Evolutionary conservation across 2,888 invertebrate genomes (phyloP).

Genomic region (Ferrisia virgata): DNA sequence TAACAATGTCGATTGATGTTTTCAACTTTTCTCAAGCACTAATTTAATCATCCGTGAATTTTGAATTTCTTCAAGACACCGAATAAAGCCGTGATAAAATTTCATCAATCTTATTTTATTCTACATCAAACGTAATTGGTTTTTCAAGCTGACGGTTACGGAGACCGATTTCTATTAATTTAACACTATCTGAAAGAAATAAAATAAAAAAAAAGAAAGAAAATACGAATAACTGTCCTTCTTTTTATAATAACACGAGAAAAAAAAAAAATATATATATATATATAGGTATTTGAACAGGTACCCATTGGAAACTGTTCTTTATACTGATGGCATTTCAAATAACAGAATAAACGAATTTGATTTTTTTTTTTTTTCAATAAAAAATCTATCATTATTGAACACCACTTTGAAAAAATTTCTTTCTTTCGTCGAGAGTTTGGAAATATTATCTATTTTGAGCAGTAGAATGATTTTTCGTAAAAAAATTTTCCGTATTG

Average conservation of each 20-base stretch:
- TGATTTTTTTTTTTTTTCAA: not conserved
- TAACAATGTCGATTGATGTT: slow-evolving; percentile 12
- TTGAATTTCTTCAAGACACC: not conserved
- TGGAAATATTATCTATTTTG: not conserved
- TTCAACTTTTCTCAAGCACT: not conserved
- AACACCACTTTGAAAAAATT: not conserved
- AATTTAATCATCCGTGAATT: slow-evolving; percentile 16
- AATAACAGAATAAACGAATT: not conserved
- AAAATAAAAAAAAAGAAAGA: not conserved
- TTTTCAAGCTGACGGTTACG: slow-evolving; percentile 21
- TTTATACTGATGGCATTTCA: not conserved
- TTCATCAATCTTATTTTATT: slow-evolving; percentile 36
- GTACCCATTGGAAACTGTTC: not conserved
- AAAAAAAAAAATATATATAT: not conserved
- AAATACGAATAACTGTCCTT: not conserved
- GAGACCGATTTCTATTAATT: slow-evolving; percentile 22
- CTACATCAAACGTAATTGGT: slow-evolving; percentile 32
- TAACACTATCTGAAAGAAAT: not conserved
- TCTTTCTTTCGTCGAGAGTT: not conserved
- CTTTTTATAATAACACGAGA: not conserved
- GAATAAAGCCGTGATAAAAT: slow-evolving; percentile 13
- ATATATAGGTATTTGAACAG: too few species aligned
- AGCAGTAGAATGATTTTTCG: not conserved
- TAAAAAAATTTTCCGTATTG: too few species aligned
- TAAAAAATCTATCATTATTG: not conserved